phyloP scores from a whole-genome alignment of 2,797 vertebrate genomes.

The Petrocephalus schoutedeni region DNA sequence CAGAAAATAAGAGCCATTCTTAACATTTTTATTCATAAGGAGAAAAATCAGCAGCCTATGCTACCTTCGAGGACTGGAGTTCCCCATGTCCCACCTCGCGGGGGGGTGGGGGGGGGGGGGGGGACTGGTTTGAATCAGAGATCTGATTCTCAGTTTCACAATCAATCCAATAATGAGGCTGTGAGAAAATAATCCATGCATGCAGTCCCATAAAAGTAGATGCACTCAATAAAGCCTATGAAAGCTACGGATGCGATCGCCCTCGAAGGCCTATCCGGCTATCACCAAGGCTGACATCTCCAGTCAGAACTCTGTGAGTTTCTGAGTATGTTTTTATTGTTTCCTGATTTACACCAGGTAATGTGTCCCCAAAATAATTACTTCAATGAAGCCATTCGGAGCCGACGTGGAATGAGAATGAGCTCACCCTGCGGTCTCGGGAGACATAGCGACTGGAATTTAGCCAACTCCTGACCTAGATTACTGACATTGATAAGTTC shows the following conservation, averaged over 20 bases:
- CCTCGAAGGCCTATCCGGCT: neutral
- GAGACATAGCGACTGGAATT: neutral
- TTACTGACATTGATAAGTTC: constrained; percentile 8
- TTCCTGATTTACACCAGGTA: neutral
- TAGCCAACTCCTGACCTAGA: constrained; percentile 4
- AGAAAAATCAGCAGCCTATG: neutral
- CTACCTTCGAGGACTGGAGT: neutral
- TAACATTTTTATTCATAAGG: too few species aligned
- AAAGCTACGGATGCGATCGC: neutral
- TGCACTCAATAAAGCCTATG: neutral
- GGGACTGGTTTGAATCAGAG: neutral
- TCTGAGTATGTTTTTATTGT: neutral
- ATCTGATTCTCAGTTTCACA: constrained; percentile 1
- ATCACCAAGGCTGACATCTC: neutral
- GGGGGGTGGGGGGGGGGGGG: neutral
- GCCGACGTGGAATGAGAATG: neutral
- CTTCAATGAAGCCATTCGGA: constrained; percentile 7
- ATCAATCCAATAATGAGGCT: neutral
- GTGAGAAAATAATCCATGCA: neutral
- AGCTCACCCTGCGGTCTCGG: neutral
- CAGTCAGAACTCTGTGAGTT: neutral
- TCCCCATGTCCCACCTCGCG: neutral
- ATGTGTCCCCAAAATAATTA: constrained; percentile 11
- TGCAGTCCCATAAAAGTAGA: neutral
- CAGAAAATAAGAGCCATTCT: neutral